Evolutionary conservation across 1,140 invertebrate genomes (phyloP).

Genomic region (Pogonomyrmex californicus): DNA sequence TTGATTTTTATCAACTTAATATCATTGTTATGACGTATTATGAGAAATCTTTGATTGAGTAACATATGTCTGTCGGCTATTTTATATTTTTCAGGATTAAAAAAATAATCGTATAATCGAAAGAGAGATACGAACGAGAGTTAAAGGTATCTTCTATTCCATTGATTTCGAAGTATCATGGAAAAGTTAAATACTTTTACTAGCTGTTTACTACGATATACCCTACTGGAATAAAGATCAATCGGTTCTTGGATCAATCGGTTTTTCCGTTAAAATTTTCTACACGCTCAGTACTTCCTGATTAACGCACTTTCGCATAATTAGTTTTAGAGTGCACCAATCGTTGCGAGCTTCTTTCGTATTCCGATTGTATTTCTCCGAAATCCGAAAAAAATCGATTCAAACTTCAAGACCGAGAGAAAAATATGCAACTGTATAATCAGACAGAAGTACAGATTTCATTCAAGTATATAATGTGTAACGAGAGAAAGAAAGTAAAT

Average conservation of each 20-base stretch:
- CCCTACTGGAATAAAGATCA: conserved; percentile 22
- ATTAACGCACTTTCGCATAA: conserved; percentile 22
- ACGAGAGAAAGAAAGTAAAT: neutral
- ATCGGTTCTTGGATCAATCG: neutral
- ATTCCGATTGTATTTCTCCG: conserved; percentile 16
- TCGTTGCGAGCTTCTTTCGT: conserved; percentile 38
- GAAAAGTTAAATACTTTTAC: conserved; percentile 42
- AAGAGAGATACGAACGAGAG: neutral
- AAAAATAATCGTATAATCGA: conserved; percentile 6
- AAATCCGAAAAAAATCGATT: conserved; percentile 20
- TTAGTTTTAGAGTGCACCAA: conserved; percentile 52
- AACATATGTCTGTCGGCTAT: neutral
- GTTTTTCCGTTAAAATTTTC: conserved; percentile 43
- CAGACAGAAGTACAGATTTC: neutral
- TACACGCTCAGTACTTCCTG: conserved; percentile 45
- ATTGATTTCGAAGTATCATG: conserved; percentile 49
- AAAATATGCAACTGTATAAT: conserved; percentile 20
- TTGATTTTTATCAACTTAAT: neutral
- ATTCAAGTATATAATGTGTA: conserved; percentile 13
- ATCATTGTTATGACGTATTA: neutral
- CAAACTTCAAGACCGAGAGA: conserved; percentile 14
- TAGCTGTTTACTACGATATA: conserved; percentile 55
- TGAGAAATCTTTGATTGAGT: neutral
- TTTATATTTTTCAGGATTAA: conserved; percentile 45
- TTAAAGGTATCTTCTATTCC: conserved; percentile 29